Percentiles rank a stretch among this genome's conserved stretches.
Evolutionary conservation across 2,113 vertebrate genomes (phyloP).

Genomic region (Nothoprocta perdicaria): DNA sequence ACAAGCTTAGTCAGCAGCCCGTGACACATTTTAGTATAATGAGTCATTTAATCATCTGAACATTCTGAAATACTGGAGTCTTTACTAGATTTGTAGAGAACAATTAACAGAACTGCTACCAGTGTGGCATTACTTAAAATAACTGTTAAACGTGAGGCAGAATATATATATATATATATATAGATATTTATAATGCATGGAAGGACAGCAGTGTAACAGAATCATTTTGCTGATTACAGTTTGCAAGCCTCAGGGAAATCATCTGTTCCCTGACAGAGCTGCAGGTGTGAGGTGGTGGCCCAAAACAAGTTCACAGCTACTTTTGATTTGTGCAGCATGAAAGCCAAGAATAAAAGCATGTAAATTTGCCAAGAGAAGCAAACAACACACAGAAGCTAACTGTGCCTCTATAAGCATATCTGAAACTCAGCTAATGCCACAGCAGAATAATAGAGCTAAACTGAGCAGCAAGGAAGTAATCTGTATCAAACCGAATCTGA

Average conservation of each 20-base stretch:
- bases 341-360: background rate
- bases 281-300: background rate
- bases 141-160: background rate
- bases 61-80: background rate
- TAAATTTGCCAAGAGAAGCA: background rate
- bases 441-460: background rate
- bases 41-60: background rate
- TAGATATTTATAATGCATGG: background rate
- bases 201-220: background rate
- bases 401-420: background rate
- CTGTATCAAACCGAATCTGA: background rate
- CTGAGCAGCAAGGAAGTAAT: background rate
- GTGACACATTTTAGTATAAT: background rate
- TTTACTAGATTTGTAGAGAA: background rate
- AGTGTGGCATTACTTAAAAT: background rate
- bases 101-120: background rate
- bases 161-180: background rate
- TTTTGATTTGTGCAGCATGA: accelerated
- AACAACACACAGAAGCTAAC: background rate
- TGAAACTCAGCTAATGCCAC: background rate
- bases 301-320: background rate
- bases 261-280: background rate
- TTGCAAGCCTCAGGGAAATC: background rate
- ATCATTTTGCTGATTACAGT: background rate
- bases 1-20: background rate